Evolutionary conservation across 2,888 invertebrate genomes (phyloP).

Genomic region (Drosophila bunnanda): DNA sequence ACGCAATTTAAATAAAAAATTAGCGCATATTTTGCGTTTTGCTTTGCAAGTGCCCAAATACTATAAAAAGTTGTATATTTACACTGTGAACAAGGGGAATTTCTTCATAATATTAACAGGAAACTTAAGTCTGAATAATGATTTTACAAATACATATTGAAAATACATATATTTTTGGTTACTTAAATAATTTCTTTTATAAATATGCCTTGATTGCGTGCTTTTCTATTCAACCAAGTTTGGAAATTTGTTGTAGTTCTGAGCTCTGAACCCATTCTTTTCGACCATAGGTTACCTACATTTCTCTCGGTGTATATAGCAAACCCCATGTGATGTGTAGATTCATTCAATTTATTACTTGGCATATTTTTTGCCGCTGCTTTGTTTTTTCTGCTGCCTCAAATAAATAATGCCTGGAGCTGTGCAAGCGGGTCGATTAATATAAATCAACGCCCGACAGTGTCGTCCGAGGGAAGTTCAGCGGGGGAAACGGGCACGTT

Average conservation of each 20-base stretch:
- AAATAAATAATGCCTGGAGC: constrained; percentile 74
- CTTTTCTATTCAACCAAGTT: no score
- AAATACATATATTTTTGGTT: no score
- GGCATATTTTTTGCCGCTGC: constrained; percentile 55
- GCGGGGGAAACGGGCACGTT: constrained; percentile 11
- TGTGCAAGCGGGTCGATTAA: constrained; percentile 67
- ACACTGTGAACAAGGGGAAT: not conserved
- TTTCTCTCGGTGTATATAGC: not conserved
- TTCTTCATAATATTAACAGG: not conserved
- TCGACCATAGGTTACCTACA: not conserved
- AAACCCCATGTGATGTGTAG: constrained; percentile 30
- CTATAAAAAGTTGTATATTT: constrained; percentile 12
- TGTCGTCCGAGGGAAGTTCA: constrained; percentile 58
- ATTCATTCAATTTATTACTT: constrained; percentile 68
- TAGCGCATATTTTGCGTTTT: constrained; percentile 41
- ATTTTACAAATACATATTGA: not conserved
- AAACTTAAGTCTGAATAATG: not conserved
- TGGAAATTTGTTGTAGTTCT: no score
- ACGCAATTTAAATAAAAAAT: constrained; percentile 64
- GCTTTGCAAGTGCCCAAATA: constrained; percentile 34
- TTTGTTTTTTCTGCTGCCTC: constrained; percentile 60
- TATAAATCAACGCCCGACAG: constrained; percentile 72
- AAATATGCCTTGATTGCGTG: no score
- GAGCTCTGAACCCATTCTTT: no score
- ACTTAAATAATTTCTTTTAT: no score